Percentiles rank a stretch among this genome's conserved stretches.
phyloP scores from a whole-genome alignment of 2,113 vertebrate species.

The Shinisaurus crocodilurus region DNA sequence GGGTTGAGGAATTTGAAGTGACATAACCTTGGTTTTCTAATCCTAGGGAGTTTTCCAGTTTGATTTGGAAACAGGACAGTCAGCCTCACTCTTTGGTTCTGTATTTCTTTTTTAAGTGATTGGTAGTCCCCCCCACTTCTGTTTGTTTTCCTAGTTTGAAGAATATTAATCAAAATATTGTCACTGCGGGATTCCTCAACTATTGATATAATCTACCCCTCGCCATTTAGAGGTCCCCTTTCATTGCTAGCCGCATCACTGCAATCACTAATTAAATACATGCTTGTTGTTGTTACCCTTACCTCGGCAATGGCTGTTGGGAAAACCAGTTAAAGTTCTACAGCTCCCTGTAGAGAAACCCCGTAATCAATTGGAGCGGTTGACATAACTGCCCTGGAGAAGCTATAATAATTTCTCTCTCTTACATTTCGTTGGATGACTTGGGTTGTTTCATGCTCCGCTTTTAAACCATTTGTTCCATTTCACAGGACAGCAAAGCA shows the following conservation, averaged over 20 bases:
- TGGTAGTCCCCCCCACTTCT: not conserved
- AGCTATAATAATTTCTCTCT: not conserved
- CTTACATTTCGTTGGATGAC: not conserved
- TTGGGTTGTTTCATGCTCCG: not conserved
- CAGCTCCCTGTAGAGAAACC: not conserved
- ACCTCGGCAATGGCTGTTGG: not conserved
- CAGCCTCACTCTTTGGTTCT: not conserved
- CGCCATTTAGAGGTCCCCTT: not conserved
- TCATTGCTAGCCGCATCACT: not conserved
- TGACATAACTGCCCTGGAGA: not conserved
- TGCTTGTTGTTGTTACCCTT: not conserved
- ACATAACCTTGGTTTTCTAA: conserved; percentile 23
- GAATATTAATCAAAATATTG: not conserved
- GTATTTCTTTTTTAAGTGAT: not conserved
- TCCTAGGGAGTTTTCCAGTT: conserved; percentile 19
- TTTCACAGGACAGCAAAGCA: not conserved
- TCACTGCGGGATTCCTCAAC: not conserved
- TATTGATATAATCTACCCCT: not conserved
- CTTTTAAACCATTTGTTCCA: not conserved
- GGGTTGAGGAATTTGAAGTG: not conserved
- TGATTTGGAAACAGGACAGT: conserved; percentile 19
- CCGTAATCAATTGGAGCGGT: not conserved
- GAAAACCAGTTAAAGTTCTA: conserved; percentile 5
- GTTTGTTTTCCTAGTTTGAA: conserved; percentile 18
- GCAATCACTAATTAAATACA: not conserved